phyloP scores from a whole-genome alignment of 2,113 vertebrate genomes.

The Brachyhypopomus occidentalis region DNA sequence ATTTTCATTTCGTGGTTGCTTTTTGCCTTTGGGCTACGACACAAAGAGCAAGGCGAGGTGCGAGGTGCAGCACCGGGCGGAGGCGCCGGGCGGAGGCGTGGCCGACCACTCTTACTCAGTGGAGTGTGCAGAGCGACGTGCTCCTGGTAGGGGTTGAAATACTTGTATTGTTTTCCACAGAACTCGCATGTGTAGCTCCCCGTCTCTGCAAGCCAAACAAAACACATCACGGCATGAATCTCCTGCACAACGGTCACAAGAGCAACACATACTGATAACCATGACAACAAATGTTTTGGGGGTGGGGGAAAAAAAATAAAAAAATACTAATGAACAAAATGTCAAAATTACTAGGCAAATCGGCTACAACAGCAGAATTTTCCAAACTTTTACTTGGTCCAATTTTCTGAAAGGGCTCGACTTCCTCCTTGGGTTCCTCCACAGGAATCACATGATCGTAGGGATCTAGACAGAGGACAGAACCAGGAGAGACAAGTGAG shows the following conservation, averaged over 20 bases:
- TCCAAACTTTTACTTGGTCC: constrained; percentile 89
- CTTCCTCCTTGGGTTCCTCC: constrained; percentile 92
- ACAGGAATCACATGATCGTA: constrained; percentile 92
- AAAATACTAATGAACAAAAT: too few species aligned
- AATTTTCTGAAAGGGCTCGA: constrained; percentile 93
- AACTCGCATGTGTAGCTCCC: constrained; percentile 97
- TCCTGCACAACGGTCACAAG: too few species aligned
- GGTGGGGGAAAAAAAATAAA: too few species aligned
- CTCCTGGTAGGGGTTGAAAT: constrained; percentile 98
- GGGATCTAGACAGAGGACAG: constrained; percentile 78
- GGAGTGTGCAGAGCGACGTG: constrained; percentile 97
- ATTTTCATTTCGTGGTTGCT: background rate
- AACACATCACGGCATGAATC: background rate
- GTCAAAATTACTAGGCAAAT: constrained; percentile 17
- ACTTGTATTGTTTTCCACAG: constrained; percentile 99
- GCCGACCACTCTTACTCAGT: constrained; percentile 78
- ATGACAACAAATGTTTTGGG: background rate
- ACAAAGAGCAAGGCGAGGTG: too few species aligned
- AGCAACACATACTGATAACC: background rate
- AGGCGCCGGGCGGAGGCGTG: too few species aligned
- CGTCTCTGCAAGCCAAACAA: constrained; percentile 79
- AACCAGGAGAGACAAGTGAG: background rate
- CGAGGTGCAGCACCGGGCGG: too few species aligned
- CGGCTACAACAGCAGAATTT: background rate
- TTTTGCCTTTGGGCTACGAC: background rate